These are phyloP conservation scores for Diogma glabrata DNA, from an alignment of 2,888 invertebrate genomes.

Conservation along the genomic window DNA sequence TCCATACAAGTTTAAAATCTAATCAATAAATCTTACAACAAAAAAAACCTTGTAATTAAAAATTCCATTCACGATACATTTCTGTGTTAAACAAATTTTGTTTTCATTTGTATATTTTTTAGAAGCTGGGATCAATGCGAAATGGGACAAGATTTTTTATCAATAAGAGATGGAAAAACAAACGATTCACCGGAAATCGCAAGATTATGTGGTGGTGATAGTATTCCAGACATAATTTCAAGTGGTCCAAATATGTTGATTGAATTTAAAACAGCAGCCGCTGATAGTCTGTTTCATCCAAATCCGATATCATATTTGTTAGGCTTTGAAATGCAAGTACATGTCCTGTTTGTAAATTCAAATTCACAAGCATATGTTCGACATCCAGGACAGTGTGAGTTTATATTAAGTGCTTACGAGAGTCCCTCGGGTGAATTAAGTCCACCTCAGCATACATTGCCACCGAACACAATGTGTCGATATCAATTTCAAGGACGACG, in stretches of 20 bases:
- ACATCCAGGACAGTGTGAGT: conserved; percentile 62
- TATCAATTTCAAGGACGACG: conserved; percentile 64
- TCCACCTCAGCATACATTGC: conserved; percentile 65
- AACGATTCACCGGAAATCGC: conserved; percentile 60
- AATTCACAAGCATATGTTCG: conserved; percentile 64
- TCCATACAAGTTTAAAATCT: too few species aligned
- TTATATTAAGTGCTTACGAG: conserved; percentile 62
- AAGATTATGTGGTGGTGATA: conserved; percentile 70
- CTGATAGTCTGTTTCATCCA: conserved; percentile 71
- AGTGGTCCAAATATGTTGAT: conserved; percentile 66
- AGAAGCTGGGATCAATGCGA: conserved; percentile 77
- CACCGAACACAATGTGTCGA: conserved; percentile 71
- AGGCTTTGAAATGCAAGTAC: conserved; percentile 71
- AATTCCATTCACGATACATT: too few species aligned
- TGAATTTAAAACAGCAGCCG: conserved; percentile 70
- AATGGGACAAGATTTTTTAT: conserved; percentile 68
- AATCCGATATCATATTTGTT: conserved; percentile 65
- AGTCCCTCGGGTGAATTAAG: conserved; percentile 59
- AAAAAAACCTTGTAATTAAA: too few species aligned
- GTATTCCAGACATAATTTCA: conserved; percentile 67
- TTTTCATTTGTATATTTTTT: conserved; percentile 4
- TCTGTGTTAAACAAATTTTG: too few species aligned
- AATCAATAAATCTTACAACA: too few species aligned
- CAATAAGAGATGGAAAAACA: conserved; percentile 67
- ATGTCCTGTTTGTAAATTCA: conserved; percentile 64